Base-by-base conservation (phyloP, 2,888 invertebrate genomes). In the Drosophila formosana region DNA sequence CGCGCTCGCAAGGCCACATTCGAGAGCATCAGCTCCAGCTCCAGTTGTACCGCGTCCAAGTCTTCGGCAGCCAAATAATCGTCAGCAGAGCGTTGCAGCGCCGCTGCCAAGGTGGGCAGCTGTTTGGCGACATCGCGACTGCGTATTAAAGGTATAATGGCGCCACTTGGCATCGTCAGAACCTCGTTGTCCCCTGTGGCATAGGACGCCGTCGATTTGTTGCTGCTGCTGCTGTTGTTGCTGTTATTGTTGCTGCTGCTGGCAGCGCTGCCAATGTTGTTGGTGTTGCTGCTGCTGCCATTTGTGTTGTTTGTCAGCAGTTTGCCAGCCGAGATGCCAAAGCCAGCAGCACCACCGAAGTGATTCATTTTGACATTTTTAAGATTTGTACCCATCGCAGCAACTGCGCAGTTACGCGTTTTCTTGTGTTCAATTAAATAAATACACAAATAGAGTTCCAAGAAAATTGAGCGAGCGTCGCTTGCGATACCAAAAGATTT, bases 11-110 rank as follows among this genome's bases (percentile, higher is more conserved):
- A 94, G 0, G 97, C 97, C 57, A 96, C 96, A 55, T 96, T 96
- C 0, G 97, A 96, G 26, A 98, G 93, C 53, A 98, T 93, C 25
- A 96, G 95, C 92, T 98, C 98, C 55, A 98, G 92, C 91, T 98
- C 98, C 55, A 96, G 93, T 91, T 98, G 98, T 8, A 98, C 93
- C 1, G 95, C 94, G 91, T 98, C 98, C 51, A 98, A 93, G 90
- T 98, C 98, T 83, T 98, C 98, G 93, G 97, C 96, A 18, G 95
- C 96, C 68, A 98, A 95, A 3, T 95, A 95, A 87, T 97, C 97
- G 66, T 96, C 96, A 2, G 94, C 93, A 34, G 95, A 94, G 61
- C 96, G 94, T 9, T 94, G 94, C 52, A 96, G 92, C 26, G 96
- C 94, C 89, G 94, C 93, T 5, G 94, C 93, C 80, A 96, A 95